phyloP scores from a whole-genome alignment of 2,113 vertebrate species.

The Syngnathus floridae region DNA sequence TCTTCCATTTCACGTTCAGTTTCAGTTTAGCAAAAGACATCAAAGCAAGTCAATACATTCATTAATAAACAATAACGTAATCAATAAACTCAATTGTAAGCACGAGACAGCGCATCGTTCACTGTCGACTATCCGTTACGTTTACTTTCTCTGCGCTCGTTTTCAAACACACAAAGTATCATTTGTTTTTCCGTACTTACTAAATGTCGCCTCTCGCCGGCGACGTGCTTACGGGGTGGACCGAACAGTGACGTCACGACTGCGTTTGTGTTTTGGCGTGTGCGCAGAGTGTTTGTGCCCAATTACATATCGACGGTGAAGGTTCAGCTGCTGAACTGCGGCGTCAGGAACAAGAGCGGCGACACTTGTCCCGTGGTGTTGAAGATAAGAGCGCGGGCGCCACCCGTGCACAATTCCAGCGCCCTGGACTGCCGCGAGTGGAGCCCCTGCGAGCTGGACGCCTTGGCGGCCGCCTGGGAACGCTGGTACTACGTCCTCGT shows the following conservation, averaged over 20 bases:
- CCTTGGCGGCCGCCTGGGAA: conserved; percentile 85
- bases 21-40: background rate
- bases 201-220: too few relatives aligned
- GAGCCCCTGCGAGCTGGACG: conserved; percentile 76
- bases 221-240: background rate
- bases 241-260: background rate
- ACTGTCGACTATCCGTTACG: too few relatives aligned
- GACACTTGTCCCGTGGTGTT: conserved; percentile 83
- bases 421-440: conserved; percentile 79
- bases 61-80: background rate
- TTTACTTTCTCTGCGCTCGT: too few relatives aligned
- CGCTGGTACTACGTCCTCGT: conserved; percentile 96
- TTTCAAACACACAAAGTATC: too few relatives aligned
- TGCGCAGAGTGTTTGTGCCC: conserved; percentile 87
- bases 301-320: conserved; percentile 86
- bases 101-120: background rate
- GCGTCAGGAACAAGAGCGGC: conserved; percentile 61
- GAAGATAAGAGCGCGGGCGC: conserved; percentile 86
- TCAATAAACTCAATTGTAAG: background rate
- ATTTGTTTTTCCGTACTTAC: too few relatives aligned
- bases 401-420: conserved; percentile 92
- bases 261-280: background rate
- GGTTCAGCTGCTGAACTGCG: conserved; percentile 84
- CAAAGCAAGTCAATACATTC: background rate
- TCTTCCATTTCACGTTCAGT: background rate